phyloP scores from a whole-genome alignment of 2,888 invertebrate genomes.

The Brassicogethes aeneus region DNA sequence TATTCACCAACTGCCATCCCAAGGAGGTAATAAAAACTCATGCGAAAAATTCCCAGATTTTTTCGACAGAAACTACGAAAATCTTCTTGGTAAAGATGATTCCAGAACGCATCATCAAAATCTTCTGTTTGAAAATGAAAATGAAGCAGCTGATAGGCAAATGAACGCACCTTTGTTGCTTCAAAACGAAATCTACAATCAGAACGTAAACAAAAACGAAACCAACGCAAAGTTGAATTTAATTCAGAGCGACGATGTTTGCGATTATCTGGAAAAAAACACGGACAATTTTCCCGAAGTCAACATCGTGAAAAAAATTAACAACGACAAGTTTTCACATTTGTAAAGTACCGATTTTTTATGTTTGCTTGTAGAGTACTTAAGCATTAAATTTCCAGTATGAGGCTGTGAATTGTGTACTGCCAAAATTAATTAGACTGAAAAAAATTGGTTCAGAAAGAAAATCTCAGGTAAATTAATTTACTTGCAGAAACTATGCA shows the following conservation, averaged over 20 bases:
- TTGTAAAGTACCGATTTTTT: slow-evolving; percentile 1
- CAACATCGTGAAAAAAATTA: slow-evolving; percentile 13
- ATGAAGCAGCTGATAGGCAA: slow-evolving; percentile 20
- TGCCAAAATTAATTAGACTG: background rate
- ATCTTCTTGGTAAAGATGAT: slow-evolving; percentile 18
- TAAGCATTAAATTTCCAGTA: background rate
- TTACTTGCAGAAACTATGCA: no score
- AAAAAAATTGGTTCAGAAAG: background rate
- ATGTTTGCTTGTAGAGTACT: background rate
- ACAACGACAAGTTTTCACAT: slow-evolving; percentile 6
- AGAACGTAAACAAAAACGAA: slow-evolving; percentile 23
- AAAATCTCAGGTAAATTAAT: slow-evolving; percentile 4
- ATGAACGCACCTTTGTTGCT: slow-evolving; percentile 26
- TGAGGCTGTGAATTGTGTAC: background rate
- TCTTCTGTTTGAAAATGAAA: slow-evolving; percentile 15
- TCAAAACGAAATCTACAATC: slow-evolving; percentile 16
- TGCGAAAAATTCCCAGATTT: slow-evolving; percentile 17
- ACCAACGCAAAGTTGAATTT: slow-evolving; percentile 27
- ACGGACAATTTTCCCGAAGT: slow-evolving; percentile 10
- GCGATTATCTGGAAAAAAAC: slow-evolving; percentile 23
- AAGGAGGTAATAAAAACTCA: slow-evolving; percentile 16
- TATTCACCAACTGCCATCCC: slow-evolving; percentile 20
- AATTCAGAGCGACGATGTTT: slow-evolving; percentile 16
- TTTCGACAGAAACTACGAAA: slow-evolving; percentile 18
- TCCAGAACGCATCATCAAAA: slow-evolving; percentile 18